These are phyloP conservation scores for Chondrosia reniformis DNA, from an alignment of 37 sponge, comb jelly and placozoan genomes.

Conservation along the genomic window DNA sequence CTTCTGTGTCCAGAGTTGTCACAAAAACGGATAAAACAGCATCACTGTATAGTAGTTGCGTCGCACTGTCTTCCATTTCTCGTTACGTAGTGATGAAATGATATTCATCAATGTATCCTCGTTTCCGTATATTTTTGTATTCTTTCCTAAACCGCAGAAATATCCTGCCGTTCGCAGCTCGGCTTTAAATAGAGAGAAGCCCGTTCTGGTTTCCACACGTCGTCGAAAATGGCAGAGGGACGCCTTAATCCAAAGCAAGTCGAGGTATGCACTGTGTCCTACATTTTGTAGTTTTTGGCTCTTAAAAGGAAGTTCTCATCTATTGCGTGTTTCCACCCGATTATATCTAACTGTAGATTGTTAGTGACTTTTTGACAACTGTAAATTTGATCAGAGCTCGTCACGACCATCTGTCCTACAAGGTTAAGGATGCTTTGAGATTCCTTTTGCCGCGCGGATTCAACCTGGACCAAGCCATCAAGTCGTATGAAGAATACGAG, in stretches of 20 bases:
- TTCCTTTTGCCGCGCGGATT: slow-evolving; percentile 12
- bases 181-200: too few species aligned
- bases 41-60: slow-evolving; percentile 2
- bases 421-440: slow-evolving; percentile 2
- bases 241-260: background rate
- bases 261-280: slow-evolving; percentile 2
- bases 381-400: slow-evolving; percentile 12
- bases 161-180: too few species aligned
- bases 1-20: background rate
- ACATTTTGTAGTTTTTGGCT: too few species aligned
- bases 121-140: too few species aligned
- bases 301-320: too few species aligned
- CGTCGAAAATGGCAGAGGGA: slow-evolving; percentile 7
- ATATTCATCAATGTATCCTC: background rate
- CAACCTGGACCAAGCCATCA: slow-evolving; percentile 11
- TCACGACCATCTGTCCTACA: background rate
- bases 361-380: slow-evolving; percentile 7
- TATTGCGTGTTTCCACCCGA: background rate
- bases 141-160: too few species aligned
- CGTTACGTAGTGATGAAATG: too few species aligned
- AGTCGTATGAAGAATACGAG: slow-evolving; percentile 13
- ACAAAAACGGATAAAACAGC: slow-evolving; percentile 2
- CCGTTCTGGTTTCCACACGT: too few species aligned
- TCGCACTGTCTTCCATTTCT: too few species aligned
- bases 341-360: background rate